Conservation (phyloP, 2,113 vertebrate genomes). For the Thinocorus orbignyianus region DNA sequence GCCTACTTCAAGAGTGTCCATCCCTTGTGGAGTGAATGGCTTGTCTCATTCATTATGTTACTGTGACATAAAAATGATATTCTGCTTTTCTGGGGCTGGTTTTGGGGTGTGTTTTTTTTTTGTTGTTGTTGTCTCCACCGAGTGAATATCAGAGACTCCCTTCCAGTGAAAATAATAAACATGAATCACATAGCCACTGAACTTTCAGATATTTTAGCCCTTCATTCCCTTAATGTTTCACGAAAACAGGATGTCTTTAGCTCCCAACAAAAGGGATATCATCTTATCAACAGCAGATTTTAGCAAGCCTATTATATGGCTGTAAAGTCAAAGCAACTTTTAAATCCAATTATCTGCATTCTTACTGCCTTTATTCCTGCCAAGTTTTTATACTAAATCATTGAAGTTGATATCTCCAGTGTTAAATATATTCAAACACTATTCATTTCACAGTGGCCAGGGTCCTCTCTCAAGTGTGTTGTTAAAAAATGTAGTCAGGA, state of each 20-base stretch:
- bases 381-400: constrained; percentile 54
- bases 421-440: constrained; percentile 20
- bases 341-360: constrained; percentile 60
- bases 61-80: not conserved
- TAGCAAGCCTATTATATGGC: not conserved
- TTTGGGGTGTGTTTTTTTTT: not conserved
- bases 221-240: constrained; percentile 34
- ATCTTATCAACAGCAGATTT: constrained; percentile 22
- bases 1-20: constrained; percentile 4
- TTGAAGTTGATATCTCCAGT: constrained; percentile 18
- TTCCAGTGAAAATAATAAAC: constrained; percentile 42
- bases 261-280: constrained; percentile 28
- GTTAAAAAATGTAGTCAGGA: not conserved
- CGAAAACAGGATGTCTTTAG: constrained; percentile 36
- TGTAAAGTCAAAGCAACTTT: constrained; percentile 54
- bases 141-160: not conserved
- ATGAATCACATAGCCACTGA: constrained; percentile 6
- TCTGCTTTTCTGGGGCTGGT: not conserved
- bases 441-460: not conserved
- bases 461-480: not conserved
- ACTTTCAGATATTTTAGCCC: constrained; percentile 12
- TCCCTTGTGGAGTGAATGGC: not conserved
- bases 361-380: constrained; percentile 50
- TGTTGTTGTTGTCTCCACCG: not conserved
- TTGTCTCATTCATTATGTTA: constrained; percentile 31